Percentiles rank a stretch among this genome's conserved stretches.
Conservation (phyloP, 2,113 vertebrate species). For the Ammodytes dubius region DNA sequence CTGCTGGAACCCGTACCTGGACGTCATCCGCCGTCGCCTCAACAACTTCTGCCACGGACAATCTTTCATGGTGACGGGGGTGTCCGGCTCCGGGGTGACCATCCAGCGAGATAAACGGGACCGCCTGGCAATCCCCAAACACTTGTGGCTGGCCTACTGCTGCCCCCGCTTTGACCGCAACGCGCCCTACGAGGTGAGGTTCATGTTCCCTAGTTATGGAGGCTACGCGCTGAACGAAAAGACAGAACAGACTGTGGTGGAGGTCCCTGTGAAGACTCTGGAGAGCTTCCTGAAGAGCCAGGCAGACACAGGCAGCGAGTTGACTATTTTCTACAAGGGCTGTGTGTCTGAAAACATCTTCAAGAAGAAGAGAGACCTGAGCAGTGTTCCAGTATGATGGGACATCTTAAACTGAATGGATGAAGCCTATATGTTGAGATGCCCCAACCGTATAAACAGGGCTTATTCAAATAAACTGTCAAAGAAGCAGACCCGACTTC, state of each 20-base stretch:
- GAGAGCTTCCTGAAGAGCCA: slow-evolving; percentile 78
- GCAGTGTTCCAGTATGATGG: slow-evolving; percentile 17
- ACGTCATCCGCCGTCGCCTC: slow-evolving; percentile 74
- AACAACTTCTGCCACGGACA: slow-evolving; percentile 82
- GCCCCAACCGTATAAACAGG: background rate
- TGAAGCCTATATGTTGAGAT: background rate
- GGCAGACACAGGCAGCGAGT: slow-evolving; percentile 41
- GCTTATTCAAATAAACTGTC: background rate
- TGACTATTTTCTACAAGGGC: slow-evolving; percentile 75
- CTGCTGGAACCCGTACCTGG: slow-evolving; percentile 75
- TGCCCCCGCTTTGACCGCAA: slow-evolving; percentile 80
- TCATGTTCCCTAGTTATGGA: slow-evolving; percentile 80
- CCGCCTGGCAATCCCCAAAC: slow-evolving; percentile 73
- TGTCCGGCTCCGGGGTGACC: slow-evolving; percentile 61
- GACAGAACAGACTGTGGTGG: slow-evolving; percentile 64
- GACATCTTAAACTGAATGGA: background rate
- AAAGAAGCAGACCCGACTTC: background rate
- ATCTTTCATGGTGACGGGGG: slow-evolving; percentile 78
- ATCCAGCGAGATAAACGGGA: slow-evolving; percentile 66
- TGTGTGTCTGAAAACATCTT: slow-evolving; percentile 72
- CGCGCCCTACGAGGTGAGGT: slow-evolving; percentile 82
- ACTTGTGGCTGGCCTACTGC: slow-evolving; percentile 83
- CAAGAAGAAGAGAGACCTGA: slow-evolving; percentile 55
- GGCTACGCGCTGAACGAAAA: slow-evolving; percentile 77
- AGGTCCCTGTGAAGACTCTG: slow-evolving; percentile 81